Percentiles rank a stretch among this genome's conserved stretches.
phyloP scores from a whole-genome alignment of 2,888 invertebrate species.

The Pyrochroa serraticornis region DNA sequence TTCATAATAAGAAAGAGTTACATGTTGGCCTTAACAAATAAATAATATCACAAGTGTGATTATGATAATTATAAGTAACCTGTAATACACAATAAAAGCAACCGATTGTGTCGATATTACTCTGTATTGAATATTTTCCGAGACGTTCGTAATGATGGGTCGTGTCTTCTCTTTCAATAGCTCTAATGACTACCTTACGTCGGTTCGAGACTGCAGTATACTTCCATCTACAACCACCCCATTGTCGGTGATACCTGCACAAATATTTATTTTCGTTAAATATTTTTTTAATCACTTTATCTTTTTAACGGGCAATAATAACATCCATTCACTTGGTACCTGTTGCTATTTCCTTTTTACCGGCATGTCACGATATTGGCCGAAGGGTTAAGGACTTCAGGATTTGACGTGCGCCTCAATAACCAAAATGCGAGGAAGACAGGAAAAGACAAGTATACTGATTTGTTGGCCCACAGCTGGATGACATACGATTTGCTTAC shows the following conservation, averaged over 20 bases:
- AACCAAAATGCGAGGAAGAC: no score
- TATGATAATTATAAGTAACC: conserved; percentile 39
- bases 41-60: conserved; percentile 34
- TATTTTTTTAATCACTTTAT: conserved; percentile 27
- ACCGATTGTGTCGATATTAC: conserved; percentile 6
- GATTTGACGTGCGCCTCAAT: no score
- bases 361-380: no score
- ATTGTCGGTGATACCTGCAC: conserved; percentile 29
- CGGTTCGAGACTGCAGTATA: conserved; percentile 25
- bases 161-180: conserved; percentile 43
- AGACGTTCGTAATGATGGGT: conserved; percentile 44
- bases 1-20: conserved; percentile 27
- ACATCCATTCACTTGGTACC: no score
- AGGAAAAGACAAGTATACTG: no score
- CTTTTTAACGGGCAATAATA: background rate
- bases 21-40: conserved; percentile 32
- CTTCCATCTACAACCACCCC: conserved; percentile 30
- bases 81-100: conserved; percentile 36
- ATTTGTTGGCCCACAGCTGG: no score
- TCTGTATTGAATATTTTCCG: conserved; percentile 31
- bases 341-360: no score
- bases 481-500: no score
- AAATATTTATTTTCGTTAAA: conserved; percentile 36
- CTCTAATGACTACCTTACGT: conserved; percentile 45
- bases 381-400: no score